Evolutionary conservation across 2,888 invertebrate species (phyloP).

Genomic region (Dinocampus coccinellae): DNA sequence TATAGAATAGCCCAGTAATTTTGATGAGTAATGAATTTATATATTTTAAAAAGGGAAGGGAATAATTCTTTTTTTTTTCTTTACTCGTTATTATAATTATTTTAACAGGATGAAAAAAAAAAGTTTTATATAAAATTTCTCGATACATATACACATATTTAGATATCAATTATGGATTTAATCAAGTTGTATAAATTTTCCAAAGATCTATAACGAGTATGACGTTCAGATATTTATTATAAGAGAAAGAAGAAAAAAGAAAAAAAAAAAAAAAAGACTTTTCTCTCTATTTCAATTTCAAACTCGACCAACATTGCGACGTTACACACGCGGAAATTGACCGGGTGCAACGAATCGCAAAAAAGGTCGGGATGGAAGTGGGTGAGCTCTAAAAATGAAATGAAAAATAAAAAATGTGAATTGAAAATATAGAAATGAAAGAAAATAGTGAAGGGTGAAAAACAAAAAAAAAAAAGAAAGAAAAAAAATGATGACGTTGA

Average conservation of each 20-base stretch:
- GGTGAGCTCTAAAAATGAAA: slow-evolving; percentile 1
- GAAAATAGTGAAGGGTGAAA: background rate
- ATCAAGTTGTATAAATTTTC: background rate
- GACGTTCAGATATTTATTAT: background rate
- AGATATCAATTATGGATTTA: background rate
- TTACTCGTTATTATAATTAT: too few relatives aligned
- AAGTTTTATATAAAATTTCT: too few relatives aligned
- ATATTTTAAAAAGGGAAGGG: too few relatives aligned
- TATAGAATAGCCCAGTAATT: background rate
- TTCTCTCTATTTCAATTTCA: slow-evolving; percentile 31
- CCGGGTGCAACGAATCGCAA: slow-evolving; percentile 32
- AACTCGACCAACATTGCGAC: slow-evolving; percentile 21
- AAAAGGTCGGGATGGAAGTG: slow-evolving; percentile 3
- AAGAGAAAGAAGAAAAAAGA: background rate
- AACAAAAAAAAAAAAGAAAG: background rate
- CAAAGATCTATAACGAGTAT: background rate
- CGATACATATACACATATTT: too few relatives aligned
- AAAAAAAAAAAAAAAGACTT: background rate
- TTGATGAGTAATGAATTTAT: background rate
- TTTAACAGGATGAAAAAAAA: too few relatives aligned
- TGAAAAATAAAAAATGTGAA: background rate
- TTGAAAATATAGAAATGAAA: background rate
- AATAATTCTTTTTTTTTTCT: too few relatives aligned
- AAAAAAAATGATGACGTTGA: background rate
- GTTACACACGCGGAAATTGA: slow-evolving; percentile 20